phyloP scores from a whole-genome alignment of 1,140 invertebrate genomes.

The Hormaphis cornu region DNA sequence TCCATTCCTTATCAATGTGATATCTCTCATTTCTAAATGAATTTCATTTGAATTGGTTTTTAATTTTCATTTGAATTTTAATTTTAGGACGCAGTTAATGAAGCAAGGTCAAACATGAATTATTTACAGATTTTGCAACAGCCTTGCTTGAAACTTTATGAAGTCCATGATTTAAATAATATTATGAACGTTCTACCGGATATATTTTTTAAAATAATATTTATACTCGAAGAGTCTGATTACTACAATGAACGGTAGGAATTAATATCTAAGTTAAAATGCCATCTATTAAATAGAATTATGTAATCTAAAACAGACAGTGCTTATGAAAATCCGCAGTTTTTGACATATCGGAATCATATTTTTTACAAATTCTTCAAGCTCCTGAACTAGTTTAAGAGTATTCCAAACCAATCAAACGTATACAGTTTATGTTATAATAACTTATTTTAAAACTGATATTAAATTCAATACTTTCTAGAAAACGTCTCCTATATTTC shows the following conservation, averaged over 20 bases:
- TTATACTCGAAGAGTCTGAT: not conserved
- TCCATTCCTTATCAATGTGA: no score
- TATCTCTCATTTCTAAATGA: no score
- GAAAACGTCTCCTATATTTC: no score
- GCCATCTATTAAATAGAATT: no score
- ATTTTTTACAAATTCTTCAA: not conserved
- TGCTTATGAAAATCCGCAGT: no score
- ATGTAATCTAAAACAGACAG: no score
- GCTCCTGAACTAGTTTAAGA: not conserved
- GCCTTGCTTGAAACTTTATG: not conserved
- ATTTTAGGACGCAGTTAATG: not conserved
- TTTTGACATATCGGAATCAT: not conserved
- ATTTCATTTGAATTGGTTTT: no score
- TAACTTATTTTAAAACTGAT: no score
- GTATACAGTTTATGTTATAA: no score
- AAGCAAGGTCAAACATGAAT: not conserved
- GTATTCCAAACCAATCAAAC: no score
- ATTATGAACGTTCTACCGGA: not conserved
- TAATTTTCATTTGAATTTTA: not conserved
- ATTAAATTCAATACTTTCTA: no score
- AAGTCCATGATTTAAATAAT: not conserved
- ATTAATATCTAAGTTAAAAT: no score
- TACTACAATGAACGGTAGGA: not conserved
- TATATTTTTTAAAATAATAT: not conserved
- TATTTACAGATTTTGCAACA: not conserved